A percentile compares a stretch with the other conserved stretches of the same genome.
Evolutionary conservation across 2,113 vertebrate genomes (phyloP).

Genomic region (Rynchops niger): DNA sequence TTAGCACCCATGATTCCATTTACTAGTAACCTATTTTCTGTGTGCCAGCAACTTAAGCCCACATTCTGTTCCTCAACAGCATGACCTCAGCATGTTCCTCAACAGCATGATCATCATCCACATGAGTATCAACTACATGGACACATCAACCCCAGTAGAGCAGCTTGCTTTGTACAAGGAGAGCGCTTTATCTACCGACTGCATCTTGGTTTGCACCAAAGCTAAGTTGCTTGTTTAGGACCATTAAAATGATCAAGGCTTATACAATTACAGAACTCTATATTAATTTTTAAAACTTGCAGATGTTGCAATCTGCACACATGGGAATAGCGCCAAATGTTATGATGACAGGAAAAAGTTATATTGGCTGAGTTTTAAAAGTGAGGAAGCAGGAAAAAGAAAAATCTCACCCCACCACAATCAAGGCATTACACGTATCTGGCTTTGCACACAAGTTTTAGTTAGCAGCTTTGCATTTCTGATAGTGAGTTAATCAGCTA

Average conservation of each 20-base stretch:
- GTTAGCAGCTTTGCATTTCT: neutral
- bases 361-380: neutral
- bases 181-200: neutral
- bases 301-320: constrained; percentile 32
- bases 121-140: rapidly evolving
- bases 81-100: neutral
- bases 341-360: neutral
- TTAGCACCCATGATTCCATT: neutral
- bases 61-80: neutral
- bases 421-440: neutral
- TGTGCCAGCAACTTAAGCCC: neutral
- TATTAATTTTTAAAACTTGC: constrained; percentile 56
- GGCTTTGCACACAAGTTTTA: neutral
- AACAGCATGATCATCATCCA: neutral
- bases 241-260: neutral
- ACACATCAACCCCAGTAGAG: neutral
- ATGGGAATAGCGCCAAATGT: neutral
- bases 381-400: neutral
- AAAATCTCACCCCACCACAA: neutral
- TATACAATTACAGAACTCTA: neutral
- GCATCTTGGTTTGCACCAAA: neutral
- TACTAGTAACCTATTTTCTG: neutral
- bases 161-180: neutral
- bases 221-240: neutral
- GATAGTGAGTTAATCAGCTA: neutral